A percentile compares a stretch with the other conserved stretches of the same genome.
These are phyloP conservation scores for Grantiella picta DNA, from an alignment of 2,113 vertebrate genomes.

Conservation along the genomic window DNA sequence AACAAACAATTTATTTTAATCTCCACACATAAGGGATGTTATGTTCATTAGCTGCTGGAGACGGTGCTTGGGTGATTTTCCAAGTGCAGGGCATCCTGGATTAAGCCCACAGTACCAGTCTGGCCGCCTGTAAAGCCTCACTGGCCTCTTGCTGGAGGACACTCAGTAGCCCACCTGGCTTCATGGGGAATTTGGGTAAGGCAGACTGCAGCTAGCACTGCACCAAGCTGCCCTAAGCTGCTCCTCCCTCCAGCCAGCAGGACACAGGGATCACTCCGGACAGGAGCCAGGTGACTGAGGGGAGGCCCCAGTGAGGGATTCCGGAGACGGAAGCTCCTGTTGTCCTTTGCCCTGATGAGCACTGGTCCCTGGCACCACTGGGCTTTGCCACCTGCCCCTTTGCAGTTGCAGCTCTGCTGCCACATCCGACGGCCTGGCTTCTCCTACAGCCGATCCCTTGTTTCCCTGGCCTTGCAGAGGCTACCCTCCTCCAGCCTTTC, in stretches of 20 bases:
- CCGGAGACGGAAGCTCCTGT: neutral
- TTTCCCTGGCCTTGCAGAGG: neutral
- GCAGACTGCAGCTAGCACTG: neutral
- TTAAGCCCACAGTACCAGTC: neutral
- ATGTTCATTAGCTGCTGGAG: neutral
- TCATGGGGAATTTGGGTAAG: neutral
- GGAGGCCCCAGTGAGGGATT: neutral
- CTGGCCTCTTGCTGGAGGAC: neutral
- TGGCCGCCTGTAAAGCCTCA: neutral
- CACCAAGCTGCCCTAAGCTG: neutral
- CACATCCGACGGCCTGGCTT: neutral
- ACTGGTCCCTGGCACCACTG: neutral
- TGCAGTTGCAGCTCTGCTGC: slow-evolving; percentile 1
- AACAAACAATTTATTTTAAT: neutral
- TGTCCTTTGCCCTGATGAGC: rapidly evolving
- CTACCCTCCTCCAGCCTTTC: neutral
- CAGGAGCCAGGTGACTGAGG: neutral
- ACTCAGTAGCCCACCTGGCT: neutral
- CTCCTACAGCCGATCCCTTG: neutral
- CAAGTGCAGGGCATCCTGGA: neutral
- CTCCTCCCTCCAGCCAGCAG: neutral
- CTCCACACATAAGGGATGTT: neutral
- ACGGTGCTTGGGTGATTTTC: neutral
- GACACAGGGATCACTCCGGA: neutral
- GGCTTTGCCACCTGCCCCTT: neutral